phyloP scores from a whole-genome alignment of 2,888 invertebrate species.

The Portevinia maculata region DNA sequence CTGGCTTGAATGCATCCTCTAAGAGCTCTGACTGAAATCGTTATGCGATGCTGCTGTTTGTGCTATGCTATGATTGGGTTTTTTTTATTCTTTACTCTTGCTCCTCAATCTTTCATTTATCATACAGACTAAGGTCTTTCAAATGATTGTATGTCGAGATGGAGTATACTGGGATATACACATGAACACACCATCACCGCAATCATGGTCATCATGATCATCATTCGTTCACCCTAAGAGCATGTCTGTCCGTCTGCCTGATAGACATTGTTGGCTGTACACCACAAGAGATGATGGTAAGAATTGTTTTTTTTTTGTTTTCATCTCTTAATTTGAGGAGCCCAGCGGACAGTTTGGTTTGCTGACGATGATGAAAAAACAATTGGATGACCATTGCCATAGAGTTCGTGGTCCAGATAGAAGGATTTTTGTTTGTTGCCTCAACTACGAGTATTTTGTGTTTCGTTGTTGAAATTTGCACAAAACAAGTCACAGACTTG shows the following conservation, averaged over 20 bases:
- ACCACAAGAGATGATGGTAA: conserved; percentile 28
- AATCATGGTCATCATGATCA: conserved; percentile 36
- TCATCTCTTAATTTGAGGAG: conserved; percentile 14
- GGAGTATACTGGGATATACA: conserved; percentile 28
- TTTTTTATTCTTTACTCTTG: conserved; percentile 24
- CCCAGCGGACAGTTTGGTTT: conserved; percentile 13
- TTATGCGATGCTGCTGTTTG: conserved; percentile 43
- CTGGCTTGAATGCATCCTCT: conserved; percentile 59
- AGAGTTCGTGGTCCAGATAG: conserved; percentile 24
- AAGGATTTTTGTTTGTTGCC: neutral
- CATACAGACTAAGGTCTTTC: conserved; percentile 38
- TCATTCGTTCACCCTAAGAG: conserved; percentile 43
- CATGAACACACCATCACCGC: conserved; percentile 31
- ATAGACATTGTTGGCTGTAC: conserved; percentile 16
- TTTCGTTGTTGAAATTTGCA: conserved; percentile 2
- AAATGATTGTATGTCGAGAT: conserved; percentile 8
- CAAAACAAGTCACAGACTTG: conserved; percentile 19
- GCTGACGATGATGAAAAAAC: neutral
- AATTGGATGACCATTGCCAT: conserved; percentile 20
- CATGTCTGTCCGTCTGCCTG: conserved; percentile 17
- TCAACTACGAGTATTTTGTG: conserved; percentile 5
- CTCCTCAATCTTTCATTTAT: conserved; percentile 54
- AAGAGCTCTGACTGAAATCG: conserved; percentile 44
- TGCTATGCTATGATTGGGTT: no score
- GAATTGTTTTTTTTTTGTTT: conserved; percentile 4